Conservation (phyloP, 2,888 invertebrate species). For the Parnassius glacialis region DNA sequence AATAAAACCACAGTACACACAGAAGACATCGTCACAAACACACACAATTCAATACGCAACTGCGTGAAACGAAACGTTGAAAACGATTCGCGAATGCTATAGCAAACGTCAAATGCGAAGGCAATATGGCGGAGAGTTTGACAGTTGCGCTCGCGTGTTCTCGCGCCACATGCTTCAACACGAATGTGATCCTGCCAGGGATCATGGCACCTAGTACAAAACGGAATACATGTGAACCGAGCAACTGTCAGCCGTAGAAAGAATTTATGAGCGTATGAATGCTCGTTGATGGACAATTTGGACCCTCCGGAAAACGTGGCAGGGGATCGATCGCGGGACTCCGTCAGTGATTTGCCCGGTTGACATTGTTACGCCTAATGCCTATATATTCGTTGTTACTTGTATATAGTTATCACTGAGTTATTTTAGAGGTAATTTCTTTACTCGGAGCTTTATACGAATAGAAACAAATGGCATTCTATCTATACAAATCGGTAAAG, state of each 20-base stretch:
- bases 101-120: constrained; percentile 44
- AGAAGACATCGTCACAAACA: constrained; percentile 36
- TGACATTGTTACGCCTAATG: constrained; percentile 39
- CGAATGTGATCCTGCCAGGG: constrained; percentile 50
- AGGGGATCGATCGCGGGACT: constrained; percentile 44
- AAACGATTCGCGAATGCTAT: constrained; percentile 35
- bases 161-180: constrained; percentile 59
- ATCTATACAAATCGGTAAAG: too few relatives aligned
- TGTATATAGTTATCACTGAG: background rate
- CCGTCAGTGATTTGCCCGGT: constrained; percentile 38
- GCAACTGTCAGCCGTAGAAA: constrained; percentile 73
- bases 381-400: constrained; percentile 12
- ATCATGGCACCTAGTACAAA: constrained; percentile 49
- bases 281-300: constrained; percentile 41
- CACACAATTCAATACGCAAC: constrained; percentile 26
- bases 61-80: constrained; percentile 20
- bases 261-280: constrained; percentile 68
- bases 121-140: constrained; percentile 46
- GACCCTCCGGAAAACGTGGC: constrained; percentile 62
- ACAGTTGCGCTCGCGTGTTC: constrained; percentile 50
- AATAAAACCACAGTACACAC: constrained; percentile 39
- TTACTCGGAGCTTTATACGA: too few relatives aligned
- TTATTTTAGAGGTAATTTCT: too few relatives aligned
- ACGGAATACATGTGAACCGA: constrained; percentile 61
- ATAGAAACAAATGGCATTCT: too few relatives aligned